These are phyloP conservation scores for Callinectes sapidus DNA, from an alignment of 2,888 invertebrate species.

Conservation along the genomic window DNA sequence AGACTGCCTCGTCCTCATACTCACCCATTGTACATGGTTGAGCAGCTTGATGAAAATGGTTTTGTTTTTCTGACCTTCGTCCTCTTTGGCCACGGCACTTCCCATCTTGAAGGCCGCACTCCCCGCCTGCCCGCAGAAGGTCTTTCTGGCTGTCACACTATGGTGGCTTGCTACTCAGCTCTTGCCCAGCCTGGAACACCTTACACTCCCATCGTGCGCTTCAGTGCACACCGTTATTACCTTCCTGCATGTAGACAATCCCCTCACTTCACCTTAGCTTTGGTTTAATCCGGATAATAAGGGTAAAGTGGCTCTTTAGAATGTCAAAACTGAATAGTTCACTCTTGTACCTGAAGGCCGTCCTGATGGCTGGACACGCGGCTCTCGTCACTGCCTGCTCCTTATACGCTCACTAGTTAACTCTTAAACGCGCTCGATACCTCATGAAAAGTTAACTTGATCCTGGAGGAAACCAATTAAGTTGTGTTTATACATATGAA, in stretches of 20 bases:
- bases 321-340: neutral
- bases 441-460: neutral
- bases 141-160: neutral
- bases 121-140: neutral
- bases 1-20: neutral
- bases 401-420: neutral
- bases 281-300: neutral
- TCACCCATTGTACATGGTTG: neutral
- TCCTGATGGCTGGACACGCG: neutral
- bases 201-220: neutral
- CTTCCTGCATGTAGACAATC: neutral
- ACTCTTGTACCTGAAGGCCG: neutral
- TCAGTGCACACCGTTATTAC: neutral
- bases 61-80: neutral
- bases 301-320: neutral
- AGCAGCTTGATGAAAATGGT: constrained; percentile 1
- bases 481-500: neutral
- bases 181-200: neutral
- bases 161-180: neutral
- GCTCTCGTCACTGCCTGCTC: neutral
- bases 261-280: neutral
- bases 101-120: constrained; percentile 9
- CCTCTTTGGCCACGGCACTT: constrained; percentile 21
- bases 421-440: neutral
- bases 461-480: neutral